Conservation (phyloP, 2,888 invertebrate genomes). For the Synergus japonicus region DNA sequence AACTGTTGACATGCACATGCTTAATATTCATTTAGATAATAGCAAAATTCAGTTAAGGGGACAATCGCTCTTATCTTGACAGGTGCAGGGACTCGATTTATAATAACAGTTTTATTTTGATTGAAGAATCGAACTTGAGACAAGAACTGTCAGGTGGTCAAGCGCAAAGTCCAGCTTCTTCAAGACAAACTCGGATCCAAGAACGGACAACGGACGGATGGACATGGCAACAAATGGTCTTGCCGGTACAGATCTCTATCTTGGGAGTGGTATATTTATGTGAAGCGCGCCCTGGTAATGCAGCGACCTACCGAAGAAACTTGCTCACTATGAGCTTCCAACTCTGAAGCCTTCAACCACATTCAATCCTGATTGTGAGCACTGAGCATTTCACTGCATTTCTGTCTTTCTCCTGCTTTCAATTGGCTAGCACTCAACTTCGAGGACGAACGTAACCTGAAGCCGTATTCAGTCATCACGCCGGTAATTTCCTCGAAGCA, state of each 20-base stretch:
- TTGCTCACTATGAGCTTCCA: slow-evolving; percentile 3
- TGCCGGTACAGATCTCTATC: slow-evolving; percentile 73
- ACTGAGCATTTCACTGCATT: background rate
- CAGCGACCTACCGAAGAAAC: slow-evolving; percentile 52
- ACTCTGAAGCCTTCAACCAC: background rate
- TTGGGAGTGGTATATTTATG: slow-evolving; percentile 72
- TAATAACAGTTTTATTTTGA: slow-evolving; percentile 25
- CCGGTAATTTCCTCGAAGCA: slow-evolving; percentile 31
- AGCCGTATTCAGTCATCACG: slow-evolving; percentile 31
- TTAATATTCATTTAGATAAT: background rate
- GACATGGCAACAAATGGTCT: slow-evolving; percentile 74
- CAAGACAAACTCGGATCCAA: slow-evolving; percentile 10
- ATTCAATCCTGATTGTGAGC: background rate
- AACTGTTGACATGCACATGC: background rate
- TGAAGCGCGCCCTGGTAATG: slow-evolving; percentile 70
- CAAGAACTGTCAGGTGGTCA: slow-evolving; percentile 24
- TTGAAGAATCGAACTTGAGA: slow-evolving; percentile 30
- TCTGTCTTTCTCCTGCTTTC: background rate
- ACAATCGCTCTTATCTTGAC: background rate
- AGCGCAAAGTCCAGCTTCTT: background rate
- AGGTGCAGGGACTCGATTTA: slow-evolving; percentile 12
- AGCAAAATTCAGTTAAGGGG: background rate
- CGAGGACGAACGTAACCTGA: slow-evolving; percentile 20
- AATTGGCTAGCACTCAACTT: slow-evolving; percentile 5
- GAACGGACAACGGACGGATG: slow-evolving; percentile 62